Conservation (phyloP, 1,140 invertebrate species). For the Psilanteris sp. region DNA sequence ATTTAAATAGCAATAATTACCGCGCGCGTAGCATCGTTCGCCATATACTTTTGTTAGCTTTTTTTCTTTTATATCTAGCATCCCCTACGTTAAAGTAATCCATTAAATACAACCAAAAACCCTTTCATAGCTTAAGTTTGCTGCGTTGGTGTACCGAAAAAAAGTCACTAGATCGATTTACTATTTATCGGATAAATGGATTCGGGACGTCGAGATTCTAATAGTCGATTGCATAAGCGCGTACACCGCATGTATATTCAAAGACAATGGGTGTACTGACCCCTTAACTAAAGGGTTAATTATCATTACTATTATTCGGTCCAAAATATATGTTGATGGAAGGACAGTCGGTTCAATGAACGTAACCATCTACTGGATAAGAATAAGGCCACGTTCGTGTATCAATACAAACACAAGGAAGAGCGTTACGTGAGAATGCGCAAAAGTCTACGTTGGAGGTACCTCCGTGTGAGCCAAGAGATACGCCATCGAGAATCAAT, state of each 20-base stretch:
- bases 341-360: slow-evolving; percentile 4
- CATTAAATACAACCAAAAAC: too few relatives aligned
- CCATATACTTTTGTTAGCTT: too few relatives aligned
- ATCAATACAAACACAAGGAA: slow-evolving; percentile 3
- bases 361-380: slow-evolving; percentile 17
- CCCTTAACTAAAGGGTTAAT: slow-evolving; percentile 16
- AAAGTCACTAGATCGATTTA: too few relatives aligned
- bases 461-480: slow-evolving; percentile 9
- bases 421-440: slow-evolving; percentile 11
- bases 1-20: too few relatives aligned
- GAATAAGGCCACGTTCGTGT: not conserved
- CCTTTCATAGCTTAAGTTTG: too few relatives aligned
- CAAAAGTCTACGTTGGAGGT: slow-evolving; percentile 16
- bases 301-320: slow-evolving; percentile 9
- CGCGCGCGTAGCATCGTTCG: too few relatives aligned
- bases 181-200: slow-evolving; percentile 26
- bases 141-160: too few relatives aligned
- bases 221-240: slow-evolving; percentile 45
- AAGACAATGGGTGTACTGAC: slow-evolving; percentile 36
- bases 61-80: too few relatives aligned
- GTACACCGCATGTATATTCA: slow-evolving; percentile 16
- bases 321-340: slow-evolving; percentile 2
- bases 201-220: slow-evolving; percentile 43
- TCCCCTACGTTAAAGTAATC: too few relatives aligned
- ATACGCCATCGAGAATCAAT: slow-evolving; percentile 40